Base-by-base conservation (phyloP, 2,888 invertebrate genomes). In the Nomada goodeniana region DNA sequence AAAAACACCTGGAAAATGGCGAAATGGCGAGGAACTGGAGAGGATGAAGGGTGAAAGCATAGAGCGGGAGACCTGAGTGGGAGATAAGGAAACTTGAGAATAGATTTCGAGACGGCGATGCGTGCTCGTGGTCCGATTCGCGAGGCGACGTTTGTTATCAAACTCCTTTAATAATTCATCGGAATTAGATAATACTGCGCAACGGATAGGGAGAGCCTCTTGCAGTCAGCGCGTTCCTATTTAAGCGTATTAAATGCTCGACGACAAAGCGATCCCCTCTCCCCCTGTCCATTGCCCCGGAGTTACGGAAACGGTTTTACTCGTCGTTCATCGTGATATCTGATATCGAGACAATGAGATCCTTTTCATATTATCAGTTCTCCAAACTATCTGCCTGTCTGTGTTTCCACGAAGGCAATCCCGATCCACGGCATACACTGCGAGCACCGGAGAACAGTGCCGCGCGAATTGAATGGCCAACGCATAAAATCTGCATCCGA, bases 81-180 rank as follows among this genome's bases (percentile, higher is more conserved):
- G 18, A 71, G 84, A 78, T 78, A 81, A 80, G 72, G 76, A 65
- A 65, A 70, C 60, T 76, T 61, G 57, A 61, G 81, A 82, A 81
- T 78, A 80, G 77, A 82, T 80, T 70, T 75, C 26, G 23, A 44
- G 75, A 69, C 26, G 23, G 63, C 72, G 73, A 76, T 63, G 83
- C 64, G 50, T 67, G 76, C 59, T 23, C 74, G 65, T 61, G 83
- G 67, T 57, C 76, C 76, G 82, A 90, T 80, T 83, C 82, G 76
- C 80, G 74, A 73, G 60, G 71, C 80, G 73, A 77, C 80, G 75
- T 82, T 82, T 70, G 87, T 90, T 90, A 91, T 89, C 89, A 89
- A 86, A 87, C 89, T 88, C 86, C 88, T 89, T 90, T 88, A 86
- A 91, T 91, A 91, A 91, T 89, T 91, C 90, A 91, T 90, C 80